Evolutionary conservation across 2,888 invertebrate genomes (phyloP), one percentile per base, ranked within the genome.

Genomic region (Pomacea canaliculata): DNA sequence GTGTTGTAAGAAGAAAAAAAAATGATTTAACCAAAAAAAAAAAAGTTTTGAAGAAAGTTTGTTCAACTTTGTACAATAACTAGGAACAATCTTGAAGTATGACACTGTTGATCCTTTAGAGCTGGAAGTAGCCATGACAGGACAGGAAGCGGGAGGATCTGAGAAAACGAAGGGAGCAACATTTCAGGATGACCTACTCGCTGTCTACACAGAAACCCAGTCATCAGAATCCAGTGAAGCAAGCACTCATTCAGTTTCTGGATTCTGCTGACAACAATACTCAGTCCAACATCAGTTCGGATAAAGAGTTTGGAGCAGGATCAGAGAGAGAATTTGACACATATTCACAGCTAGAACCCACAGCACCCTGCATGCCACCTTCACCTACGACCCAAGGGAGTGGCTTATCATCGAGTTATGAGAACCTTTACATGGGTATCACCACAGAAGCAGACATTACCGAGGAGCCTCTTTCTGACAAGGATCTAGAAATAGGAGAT

Each of bases 241-340:
- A 81, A 70, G 85, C 86, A 23, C 85, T 81, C 83, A 87, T 83
- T 79, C 85, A 90, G 81, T 87, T 87, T 51, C 77, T 89, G 46
- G 89, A 90, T 79, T 89, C 89, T 18, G 88, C 84, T 37, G 88
- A 86, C 72, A 89, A 80, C 71, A 83, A 84, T 73, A 85, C 84
- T 12, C 82, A 83, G 63, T 84, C 85, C 0, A 85, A 82, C 49
- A 74, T 85, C 71, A 84, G 85, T 74, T 84, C 86, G 19, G 87
- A 86, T 59, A 70, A 71, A 60, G 60, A 68, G 74, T 51, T 68
- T 77, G 37, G 76, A 73, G 67, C 70, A 67, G 65, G 62, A 71
- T 72, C 76, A 51, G 75, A 70, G 68, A 73, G 59, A 62, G 69
- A 74, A 7, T 23, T 51, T 51, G 74, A 69, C 19, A 51, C 46